Conservation (phyloP, 2,888 invertebrate species). For the Zelleria hepariella region DNA sequence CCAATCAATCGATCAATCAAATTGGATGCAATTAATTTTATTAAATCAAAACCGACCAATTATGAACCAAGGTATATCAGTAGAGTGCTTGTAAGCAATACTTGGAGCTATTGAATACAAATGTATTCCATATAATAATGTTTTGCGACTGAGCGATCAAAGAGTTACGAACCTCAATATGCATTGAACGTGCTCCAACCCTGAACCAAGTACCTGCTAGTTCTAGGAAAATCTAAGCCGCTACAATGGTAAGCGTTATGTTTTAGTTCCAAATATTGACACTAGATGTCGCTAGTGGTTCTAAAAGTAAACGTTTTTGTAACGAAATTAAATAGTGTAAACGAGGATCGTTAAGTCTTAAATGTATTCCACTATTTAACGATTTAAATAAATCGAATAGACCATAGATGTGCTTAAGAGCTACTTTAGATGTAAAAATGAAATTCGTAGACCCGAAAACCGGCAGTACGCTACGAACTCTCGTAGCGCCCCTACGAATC, state of each 20-base stretch:
- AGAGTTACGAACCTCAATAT: not conserved
- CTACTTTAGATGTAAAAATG: no score
- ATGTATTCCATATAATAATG: not conserved
- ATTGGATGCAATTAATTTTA: no score
- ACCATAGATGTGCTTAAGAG: no score
- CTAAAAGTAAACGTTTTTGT: not conserved
- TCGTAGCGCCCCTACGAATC: conserved; percentile 36
- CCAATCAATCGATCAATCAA: no score
- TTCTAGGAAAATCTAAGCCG: not conserved
- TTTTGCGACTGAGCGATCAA: not conserved
- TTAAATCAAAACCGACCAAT: no score
- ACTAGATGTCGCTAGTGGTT: not conserved
- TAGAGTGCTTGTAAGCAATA: no score
- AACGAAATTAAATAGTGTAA: not conserved
- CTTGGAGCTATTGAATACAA: no score
- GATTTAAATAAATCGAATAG: no score
- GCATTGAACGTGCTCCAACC: not conserved
- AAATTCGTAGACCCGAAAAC: conserved; percentile 12
- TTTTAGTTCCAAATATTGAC: not conserved
- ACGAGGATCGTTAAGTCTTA: no score
- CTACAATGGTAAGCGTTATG: not conserved
- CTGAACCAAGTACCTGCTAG: not conserved
- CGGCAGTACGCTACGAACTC: conserved; percentile 37
- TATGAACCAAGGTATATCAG: no score
- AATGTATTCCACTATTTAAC: no score